Evolutionary conservation across 2,888 invertebrate genomes (phyloP), one percentile per base, ranked within the genome.

Genomic region (Tiliacea citrago): DNA sequence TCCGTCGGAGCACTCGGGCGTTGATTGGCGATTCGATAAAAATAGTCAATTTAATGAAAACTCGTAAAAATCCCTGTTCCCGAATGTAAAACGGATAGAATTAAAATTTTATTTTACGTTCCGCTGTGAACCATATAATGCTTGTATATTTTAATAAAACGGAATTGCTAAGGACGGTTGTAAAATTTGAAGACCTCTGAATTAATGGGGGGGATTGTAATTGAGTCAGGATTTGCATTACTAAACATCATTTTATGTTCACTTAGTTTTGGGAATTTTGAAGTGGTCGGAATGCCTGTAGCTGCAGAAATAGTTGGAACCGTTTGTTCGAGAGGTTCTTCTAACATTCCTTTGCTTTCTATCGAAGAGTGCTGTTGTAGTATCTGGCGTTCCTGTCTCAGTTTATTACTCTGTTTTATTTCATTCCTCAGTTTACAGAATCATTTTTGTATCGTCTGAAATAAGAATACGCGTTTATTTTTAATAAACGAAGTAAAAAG

Each of bases 81-180:
- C 82, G 85, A 87, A 89, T 89, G 90, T 88, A 91, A 90, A 90
- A 84, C 84, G 87, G 85, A 85, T 90, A 82, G 88, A 93, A 93
- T 93, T 92, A 92, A 91, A 91, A 90, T 93, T 93, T 94, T 94
- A 94, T 92, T 92, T 89, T 81, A 89, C 90, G 90, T 92, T 93
- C 89, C 89, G 86, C 84, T 87, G 87, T 87, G 88, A 80, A 87
- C 91, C 92, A 92, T 94, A 93, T 93, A 92, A 93, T 90, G 90
- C 81, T 90, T 89, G 91, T 90, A 92, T 93, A 93, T 95, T 95
- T 95, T 95, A 95, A 95, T 95, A 95, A 95, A 95, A 93, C 90
- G 90, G 90, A 93, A 94, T 95, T 92, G 92, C 93, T 90, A 88
- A 92, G 93, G 93, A 90, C 90, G 91, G 93, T 88, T 93, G 93